Evolutionary conservation across 2,888 invertebrate species (phyloP).

Genomic region (Coelinius sp.): DNA sequence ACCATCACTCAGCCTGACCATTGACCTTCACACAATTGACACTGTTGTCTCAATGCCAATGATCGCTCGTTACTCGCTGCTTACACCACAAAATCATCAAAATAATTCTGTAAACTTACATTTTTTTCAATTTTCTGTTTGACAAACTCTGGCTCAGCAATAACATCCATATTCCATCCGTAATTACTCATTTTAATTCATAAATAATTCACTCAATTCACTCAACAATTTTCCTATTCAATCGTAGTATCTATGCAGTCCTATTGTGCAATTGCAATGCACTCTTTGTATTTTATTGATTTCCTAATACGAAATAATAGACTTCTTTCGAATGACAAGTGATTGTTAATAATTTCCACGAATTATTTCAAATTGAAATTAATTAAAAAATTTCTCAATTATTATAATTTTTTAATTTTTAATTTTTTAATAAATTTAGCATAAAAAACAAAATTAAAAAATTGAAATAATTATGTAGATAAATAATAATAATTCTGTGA

Average conservation of each 20-base stretch:
- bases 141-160: constrained; percentile 58
- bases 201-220: constrained; percentile 11
- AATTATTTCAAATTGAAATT: background rate
- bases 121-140: constrained; percentile 51
- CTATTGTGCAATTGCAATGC: background rate
- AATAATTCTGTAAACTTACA: constrained; percentile 39
- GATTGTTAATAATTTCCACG: background rate
- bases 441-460: no score
- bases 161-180: constrained; percentile 59
- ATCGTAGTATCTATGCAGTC: background rate
- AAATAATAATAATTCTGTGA: background rate
- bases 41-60: constrained; percentile 1
- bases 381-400: no score
- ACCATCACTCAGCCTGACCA: background rate
- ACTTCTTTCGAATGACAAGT: background rate
- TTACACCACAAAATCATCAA: background rate
- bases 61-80: no score
- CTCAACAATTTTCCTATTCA: background rate
- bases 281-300: background rate
- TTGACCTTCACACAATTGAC: background rate
- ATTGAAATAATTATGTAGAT: no score
- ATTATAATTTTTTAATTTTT: no score
- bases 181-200: constrained; percentile 46
- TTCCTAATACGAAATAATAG: background rate
- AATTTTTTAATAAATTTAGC: no score